phyloP scores from a whole-genome alignment of 2,888 invertebrate species.

The Beris morrisii region DNA sequence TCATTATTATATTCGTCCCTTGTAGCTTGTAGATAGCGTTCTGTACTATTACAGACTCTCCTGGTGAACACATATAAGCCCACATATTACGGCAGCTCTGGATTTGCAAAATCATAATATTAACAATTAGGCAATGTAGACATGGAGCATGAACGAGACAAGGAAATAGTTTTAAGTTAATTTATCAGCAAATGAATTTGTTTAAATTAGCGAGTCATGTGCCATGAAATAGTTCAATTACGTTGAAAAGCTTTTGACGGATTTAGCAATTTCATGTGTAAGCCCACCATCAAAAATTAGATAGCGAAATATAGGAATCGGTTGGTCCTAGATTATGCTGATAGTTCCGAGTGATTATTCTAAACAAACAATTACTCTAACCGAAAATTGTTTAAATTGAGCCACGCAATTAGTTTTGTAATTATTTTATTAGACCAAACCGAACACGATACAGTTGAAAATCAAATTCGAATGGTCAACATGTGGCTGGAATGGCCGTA shows the following conservation, averaged over 20 bases:
- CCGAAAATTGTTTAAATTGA: conserved; percentile 34
- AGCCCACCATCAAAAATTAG: neutral
- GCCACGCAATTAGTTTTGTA: conserved; percentile 38
- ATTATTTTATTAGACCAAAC: conserved; percentile 29
- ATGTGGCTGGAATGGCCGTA: too few species aligned
- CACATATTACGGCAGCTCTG: neutral
- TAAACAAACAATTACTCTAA: conserved; percentile 22
- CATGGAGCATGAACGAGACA: conserved; percentile 11
- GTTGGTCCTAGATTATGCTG: conserved; percentile 15
- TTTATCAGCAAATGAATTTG: conserved; percentile 38
- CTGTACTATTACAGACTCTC: neutral
- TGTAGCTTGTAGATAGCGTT: neutral
- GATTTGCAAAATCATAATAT: conserved; percentile 22
- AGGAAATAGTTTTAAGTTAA: conserved; percentile 31
- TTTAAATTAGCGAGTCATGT: conserved; percentile 34
- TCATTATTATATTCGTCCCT: conserved; percentile 2
- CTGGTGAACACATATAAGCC: neutral
- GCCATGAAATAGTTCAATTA: conserved; percentile 5
- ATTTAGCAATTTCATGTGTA: conserved; percentile 5
- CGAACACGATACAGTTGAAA: too few species aligned
- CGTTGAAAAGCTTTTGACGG: neutral
- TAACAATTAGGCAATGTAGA: conserved; percentile 30
- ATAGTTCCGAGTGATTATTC: conserved; percentile 10
- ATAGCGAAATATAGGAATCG: conserved; percentile 6
- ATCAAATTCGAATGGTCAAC: too few species aligned